These are phyloP conservation scores for Lagorchestes hirsutus DNA, from an alignment of 2,797 vertebrate species.

Conservation along the genomic window DNA sequence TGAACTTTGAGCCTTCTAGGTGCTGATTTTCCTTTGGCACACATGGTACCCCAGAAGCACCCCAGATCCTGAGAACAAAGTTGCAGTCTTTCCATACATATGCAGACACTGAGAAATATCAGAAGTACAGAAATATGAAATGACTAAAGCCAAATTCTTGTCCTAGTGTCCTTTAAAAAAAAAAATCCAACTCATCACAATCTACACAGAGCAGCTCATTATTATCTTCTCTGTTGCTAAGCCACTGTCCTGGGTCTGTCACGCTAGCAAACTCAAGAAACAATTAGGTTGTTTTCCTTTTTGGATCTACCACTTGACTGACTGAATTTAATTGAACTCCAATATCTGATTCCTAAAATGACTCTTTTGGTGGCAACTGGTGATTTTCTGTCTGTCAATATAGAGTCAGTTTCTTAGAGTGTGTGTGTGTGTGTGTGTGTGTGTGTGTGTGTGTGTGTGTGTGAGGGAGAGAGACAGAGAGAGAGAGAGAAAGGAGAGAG, in stretches of 20 bases:
- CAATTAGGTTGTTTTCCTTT: slow-evolving; percentile 45
- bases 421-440: background rate
- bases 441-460: background rate
- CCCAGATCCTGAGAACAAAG: background rate
- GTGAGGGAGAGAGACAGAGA: background rate
- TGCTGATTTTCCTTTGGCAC: slow-evolving; percentile 21
- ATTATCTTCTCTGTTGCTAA: slow-evolving; percentile 42
- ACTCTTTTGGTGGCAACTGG: background rate
- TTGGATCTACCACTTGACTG: slow-evolving; percentile 18
- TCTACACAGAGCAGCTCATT: background rate
- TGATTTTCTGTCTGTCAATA: background rate
- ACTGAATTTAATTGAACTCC: background rate
- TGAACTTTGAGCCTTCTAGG: background rate
- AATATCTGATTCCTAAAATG: background rate
- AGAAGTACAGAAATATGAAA: background rate
- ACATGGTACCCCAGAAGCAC: background rate
- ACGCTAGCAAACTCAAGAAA: slow-evolving; percentile 48
- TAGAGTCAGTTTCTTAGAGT: background rate
- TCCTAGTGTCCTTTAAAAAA: slow-evolving; percentile 29
- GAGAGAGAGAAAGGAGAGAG: too few relatives aligned
- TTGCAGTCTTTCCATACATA: background rate
- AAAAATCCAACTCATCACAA: slow-evolving; percentile 40
- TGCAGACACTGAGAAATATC: slow-evolving; percentile 24
- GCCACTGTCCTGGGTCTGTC: background rate
- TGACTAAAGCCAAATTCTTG: background rate